Conservation (phyloP, 2,888 invertebrate genomes). For the Dicycla oo region DNA sequence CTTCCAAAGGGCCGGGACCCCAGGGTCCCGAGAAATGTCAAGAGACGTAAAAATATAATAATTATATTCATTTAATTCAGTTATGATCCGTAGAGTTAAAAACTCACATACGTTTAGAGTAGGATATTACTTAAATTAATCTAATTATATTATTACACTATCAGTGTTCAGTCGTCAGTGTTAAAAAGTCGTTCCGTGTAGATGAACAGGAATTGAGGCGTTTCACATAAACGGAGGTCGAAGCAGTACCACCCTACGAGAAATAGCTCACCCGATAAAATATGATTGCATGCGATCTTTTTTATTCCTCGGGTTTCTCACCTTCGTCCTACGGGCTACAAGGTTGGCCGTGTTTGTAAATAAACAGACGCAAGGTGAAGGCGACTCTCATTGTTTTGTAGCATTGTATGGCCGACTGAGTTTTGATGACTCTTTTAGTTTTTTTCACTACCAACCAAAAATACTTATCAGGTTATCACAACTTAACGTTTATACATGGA, state of each 20-base stretch:
- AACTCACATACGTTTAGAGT: no score
- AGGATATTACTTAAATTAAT: no score
- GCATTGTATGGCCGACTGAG: slow-evolving; percentile 25
- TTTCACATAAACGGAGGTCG: slow-evolving; percentile 74
- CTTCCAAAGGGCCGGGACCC: no score
- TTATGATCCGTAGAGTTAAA: no score
- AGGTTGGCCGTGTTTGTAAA: slow-evolving; percentile 66
- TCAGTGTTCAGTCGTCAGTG: slow-evolving; percentile 70
- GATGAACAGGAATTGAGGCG: slow-evolving; percentile 78
- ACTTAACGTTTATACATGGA: neutral
- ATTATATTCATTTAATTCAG: no score
- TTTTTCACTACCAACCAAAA: neutral
- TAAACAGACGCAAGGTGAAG: slow-evolving; percentile 59
- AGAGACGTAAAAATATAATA: no score
- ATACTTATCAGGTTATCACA: neutral
- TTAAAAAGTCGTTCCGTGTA: slow-evolving; percentile 81
- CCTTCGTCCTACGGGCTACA: slow-evolving; percentile 49
- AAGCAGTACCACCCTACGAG: slow-evolving; percentile 73
- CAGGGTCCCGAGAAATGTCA: no score
- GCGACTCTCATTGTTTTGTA: slow-evolving; percentile 37
- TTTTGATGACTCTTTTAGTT: neutral
- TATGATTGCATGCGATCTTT: slow-evolving; percentile 86
- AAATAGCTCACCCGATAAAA: slow-evolving; percentile 85
- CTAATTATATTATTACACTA: no score
- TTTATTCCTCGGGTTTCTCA: slow-evolving; percentile 77